Evolutionary conservation across 2,797 vertebrate genomes (phyloP).

Genomic region (Mus minutoides): DNA sequence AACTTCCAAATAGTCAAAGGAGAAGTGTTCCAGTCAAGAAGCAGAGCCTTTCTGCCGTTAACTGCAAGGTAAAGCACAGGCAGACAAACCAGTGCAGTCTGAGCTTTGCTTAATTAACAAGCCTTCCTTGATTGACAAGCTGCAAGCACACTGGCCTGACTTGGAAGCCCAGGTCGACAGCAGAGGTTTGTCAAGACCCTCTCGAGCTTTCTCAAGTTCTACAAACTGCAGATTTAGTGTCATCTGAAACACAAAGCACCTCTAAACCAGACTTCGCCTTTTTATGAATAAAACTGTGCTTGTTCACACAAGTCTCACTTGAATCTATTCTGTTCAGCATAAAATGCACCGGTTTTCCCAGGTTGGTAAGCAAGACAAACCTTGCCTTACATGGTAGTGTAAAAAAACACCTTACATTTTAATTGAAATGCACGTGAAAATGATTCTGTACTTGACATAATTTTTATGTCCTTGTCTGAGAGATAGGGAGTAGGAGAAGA

Average conservation of each 20-base stretch:
- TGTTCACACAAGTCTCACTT: constrained; percentile 53
- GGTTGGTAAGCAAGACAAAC: constrained; percentile 41
- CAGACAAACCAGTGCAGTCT: not conserved
- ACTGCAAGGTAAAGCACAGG: not conserved
- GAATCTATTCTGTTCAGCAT: constrained; percentile 68
- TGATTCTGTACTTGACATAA: constrained; percentile 3
- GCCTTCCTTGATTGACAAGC: not conserved
- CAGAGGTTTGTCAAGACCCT: constrained; percentile 4
- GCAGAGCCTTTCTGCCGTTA: not conserved
- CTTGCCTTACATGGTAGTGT: constrained; percentile 24
- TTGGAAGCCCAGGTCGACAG: not conserved
- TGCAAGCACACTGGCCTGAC: not conserved
- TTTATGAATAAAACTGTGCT: constrained; percentile 64
- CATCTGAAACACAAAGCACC: constrained; percentile 58
- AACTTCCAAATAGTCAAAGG: not conserved
- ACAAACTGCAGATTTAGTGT: constrained; percentile 59
- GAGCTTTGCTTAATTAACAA: constrained; percentile 51
- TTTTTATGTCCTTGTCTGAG: not conserved
- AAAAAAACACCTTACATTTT: constrained; percentile 50
- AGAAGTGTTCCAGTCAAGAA: not conserved
- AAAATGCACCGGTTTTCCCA: constrained; percentile 55
- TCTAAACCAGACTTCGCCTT: constrained; percentile 56
- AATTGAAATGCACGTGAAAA: constrained; percentile 64
- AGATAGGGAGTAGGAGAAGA: not conserved
- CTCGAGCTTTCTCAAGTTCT: constrained; percentile 21